These are phyloP conservation scores for Eleutherodactylus coqui DNA, from an alignment of 2,797 vertebrate species.

Conservation along the genomic window DNA sequence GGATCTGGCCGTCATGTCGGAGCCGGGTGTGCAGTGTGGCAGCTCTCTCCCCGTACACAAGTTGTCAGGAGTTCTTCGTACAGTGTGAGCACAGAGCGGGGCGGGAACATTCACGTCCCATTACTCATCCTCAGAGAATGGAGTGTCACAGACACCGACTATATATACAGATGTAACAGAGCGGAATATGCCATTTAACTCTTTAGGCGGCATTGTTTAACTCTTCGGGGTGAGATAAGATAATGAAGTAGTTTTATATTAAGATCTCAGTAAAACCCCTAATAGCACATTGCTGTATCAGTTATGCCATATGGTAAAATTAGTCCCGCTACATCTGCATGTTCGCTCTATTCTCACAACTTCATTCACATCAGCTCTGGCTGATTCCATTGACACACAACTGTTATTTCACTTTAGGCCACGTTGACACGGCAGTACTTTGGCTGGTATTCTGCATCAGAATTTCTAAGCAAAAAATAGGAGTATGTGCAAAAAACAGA, in stretches of 20 bases:
- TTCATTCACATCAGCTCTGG: too few species aligned
- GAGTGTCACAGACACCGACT: conserved; percentile 15
- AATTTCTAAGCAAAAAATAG: too few species aligned
- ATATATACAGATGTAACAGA: not conserved
- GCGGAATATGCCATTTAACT: not conserved
- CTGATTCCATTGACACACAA: too few species aligned
- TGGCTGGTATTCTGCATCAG: too few species aligned
- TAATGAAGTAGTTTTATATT: not conserved
- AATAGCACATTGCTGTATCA: not conserved
- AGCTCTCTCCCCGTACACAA: not conserved
- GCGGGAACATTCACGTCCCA: conserved; percentile 38
- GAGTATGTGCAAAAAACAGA: too few species aligned
- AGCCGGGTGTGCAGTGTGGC: not conserved
- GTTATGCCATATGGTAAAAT: not conserved
- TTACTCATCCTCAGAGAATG: conserved; percentile 55
- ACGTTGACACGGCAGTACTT: too few species aligned
- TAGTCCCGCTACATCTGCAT: too few species aligned
- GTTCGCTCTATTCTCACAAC: too few species aligned
- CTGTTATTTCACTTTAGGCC: too few species aligned
- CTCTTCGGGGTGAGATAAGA: not conserved
- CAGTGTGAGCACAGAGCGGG: conserved; percentile 12
- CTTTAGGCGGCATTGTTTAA: not conserved
- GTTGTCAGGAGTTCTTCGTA: conserved; percentile 37
- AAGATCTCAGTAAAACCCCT: not conserved
- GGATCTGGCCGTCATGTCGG: conserved; percentile 53